A percentile compares a stretch with the other conserved stretches of the same genome.
phyloP scores from a whole-genome alignment of 2,113 vertebrate genomes.

The Dromiciops gliroides region DNA sequence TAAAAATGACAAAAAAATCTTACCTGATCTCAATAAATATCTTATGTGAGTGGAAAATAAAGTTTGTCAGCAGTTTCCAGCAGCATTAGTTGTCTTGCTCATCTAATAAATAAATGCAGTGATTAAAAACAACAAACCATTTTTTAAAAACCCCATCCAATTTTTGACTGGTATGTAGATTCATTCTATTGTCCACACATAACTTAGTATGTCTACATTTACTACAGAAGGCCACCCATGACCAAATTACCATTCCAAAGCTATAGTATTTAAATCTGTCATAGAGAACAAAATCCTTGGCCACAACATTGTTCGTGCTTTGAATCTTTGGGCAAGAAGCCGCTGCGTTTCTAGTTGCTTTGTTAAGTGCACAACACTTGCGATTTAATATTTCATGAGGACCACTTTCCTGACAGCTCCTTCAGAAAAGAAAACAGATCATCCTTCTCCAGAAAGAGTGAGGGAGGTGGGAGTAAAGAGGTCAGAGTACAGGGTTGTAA shows the following conservation, averaged over 20 bases:
- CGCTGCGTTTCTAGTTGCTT: slow-evolving; percentile 55
- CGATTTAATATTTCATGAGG: slow-evolving; percentile 76
- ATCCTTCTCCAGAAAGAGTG: slow-evolving; percentile 61
- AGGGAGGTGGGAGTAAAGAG: slow-evolving; percentile 43
- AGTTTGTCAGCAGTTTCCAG: background rate
- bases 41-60: background rate
- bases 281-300: background rate
- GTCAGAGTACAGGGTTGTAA: slow-evolving; percentile 24
- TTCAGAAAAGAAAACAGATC: slow-evolving; percentile 81
- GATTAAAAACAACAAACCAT: background rate
- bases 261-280: background rate
- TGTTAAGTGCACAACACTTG: slow-evolving; percentile 61
- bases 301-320: background rate
- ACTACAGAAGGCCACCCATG: too few species aligned
- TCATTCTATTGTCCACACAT: background rate
- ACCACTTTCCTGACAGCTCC: slow-evolving; percentile 75
- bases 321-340: slow-evolving; percentile 53
- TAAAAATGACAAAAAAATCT: background rate
- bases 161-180: background rate
- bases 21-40: background rate
- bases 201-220: background rate
- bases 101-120: background rate
- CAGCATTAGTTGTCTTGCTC: background rate
- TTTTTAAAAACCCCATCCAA: background rate
- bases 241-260: background rate